Conservation (phyloP, 2,113 vertebrate genomes). For the Stigmatopora argus region DNA sequence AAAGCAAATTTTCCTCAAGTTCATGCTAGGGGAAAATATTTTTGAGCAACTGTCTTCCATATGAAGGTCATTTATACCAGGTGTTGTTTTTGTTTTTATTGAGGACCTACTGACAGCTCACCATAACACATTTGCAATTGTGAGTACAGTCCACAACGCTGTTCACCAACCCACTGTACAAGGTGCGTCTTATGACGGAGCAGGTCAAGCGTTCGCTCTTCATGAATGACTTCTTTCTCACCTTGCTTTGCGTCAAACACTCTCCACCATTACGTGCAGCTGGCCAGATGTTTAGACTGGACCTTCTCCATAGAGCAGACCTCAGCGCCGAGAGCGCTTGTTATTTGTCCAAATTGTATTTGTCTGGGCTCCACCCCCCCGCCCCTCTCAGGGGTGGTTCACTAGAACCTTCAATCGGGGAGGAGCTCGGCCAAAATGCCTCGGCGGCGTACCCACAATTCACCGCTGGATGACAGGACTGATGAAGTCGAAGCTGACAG, state of each 20-base stretch:
- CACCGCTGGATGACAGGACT: slow-evolving; percentile 59
- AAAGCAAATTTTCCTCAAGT: too few species aligned
- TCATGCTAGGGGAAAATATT: too few species aligned
- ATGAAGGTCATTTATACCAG: too few species aligned
- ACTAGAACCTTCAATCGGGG: slow-evolving; percentile 57
- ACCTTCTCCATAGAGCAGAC: slow-evolving; percentile 44
- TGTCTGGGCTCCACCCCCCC: slow-evolving; percentile 26
- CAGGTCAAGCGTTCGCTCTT: slow-evolving; percentile 17
- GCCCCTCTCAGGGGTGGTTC: slow-evolving; percentile 53
- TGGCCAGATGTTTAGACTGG: slow-evolving; percentile 56
- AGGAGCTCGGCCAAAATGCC: slow-evolving; percentile 42
- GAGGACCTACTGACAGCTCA: too few species aligned
- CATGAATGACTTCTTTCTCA: slow-evolving; percentile 51
- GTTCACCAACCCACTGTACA: slow-evolving; percentile 12
- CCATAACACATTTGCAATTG: background rate
- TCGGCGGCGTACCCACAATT: slow-evolving; percentile 67
- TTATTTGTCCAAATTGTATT: slow-evolving; percentile 60
- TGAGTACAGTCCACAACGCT: background rate
- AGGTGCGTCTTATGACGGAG: slow-evolving; percentile 17
- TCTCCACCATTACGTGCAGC: slow-evolving; percentile 40
- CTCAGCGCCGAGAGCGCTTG: slow-evolving; percentile 41
- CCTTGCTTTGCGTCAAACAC: slow-evolving; percentile 43
- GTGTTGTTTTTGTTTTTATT: too few species aligned
- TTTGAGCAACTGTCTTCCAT: too few species aligned
- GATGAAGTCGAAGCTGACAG: slow-evolving; percentile 73